These are phyloP conservation scores for Bradypus variegatus DNA, from an alignment of 2,797 vertebrate genomes.

Conservation along the genomic window DNA sequence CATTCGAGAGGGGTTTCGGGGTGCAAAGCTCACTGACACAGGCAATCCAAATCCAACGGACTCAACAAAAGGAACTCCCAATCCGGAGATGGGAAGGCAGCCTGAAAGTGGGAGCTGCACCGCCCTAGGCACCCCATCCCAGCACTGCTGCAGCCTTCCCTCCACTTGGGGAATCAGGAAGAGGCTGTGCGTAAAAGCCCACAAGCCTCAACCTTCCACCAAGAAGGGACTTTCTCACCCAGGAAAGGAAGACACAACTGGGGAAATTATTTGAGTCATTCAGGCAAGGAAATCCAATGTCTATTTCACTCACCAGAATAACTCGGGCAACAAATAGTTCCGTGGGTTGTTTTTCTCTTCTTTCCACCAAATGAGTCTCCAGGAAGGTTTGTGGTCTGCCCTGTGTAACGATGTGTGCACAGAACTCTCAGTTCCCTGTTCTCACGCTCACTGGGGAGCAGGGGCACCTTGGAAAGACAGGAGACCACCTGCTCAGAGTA, in stretches of 20 bases:
- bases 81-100: too few species aligned
- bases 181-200: neutral
- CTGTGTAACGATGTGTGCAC: neutral
- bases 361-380: neutral
- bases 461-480: neutral
- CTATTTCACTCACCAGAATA: neutral
- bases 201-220: neutral
- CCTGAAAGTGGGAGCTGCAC: rapidly evolving
- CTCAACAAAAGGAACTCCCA: neutral
- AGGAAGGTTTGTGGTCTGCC: neutral
- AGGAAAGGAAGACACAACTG: neutral
- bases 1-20: too few species aligned
- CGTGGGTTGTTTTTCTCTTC: constrained; percentile 10
- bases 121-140: neutral
- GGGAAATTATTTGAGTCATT: constrained; percentile 45
- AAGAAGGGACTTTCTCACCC: constrained; percentile 56
- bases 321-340: constrained; percentile 11
- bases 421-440: constrained; percentile 17
- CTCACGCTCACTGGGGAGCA: neutral
- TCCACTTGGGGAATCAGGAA: neutral
- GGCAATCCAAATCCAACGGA: too few species aligned
- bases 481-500: neutral
- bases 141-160: neutral
- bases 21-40: neutral
- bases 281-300: neutral